Evolutionary conservation across 2,113 vertebrate species (phyloP).

Genomic region (Brevimyrus niger): DNA sequence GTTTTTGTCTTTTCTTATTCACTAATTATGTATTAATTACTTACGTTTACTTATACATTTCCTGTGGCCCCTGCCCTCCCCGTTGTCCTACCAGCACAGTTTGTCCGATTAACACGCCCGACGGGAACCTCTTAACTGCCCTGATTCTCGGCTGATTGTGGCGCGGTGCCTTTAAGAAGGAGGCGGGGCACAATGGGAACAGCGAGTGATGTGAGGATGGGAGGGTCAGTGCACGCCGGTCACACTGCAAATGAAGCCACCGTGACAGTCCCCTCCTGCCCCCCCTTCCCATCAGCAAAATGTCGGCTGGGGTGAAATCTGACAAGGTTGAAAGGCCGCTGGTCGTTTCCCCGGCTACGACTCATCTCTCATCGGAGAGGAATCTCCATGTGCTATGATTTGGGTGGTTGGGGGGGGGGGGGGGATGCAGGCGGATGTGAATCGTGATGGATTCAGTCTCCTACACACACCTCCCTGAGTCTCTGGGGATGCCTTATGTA

Average conservation of each 20-base stretch:
- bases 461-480: too few relatives aligned
- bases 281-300: not conserved
- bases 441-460: not conserved
- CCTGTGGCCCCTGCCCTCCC: slow-evolving; percentile 25
- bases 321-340: slow-evolving; percentile 6
- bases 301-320: not conserved
- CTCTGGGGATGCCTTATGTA: not conserved
- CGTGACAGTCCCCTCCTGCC: not conserved
- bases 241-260: not conserved
- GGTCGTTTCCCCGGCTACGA: not conserved
- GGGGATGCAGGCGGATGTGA: not conserved
- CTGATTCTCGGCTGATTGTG: not conserved
- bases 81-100: slow-evolving; percentile 26
- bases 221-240: not conserved
- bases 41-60: not conserved
- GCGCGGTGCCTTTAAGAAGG: not conserved
- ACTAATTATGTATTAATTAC: not conserved
- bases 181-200: not conserved
- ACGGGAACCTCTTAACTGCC: too few relatives aligned
- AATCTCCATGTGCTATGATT: not conserved
- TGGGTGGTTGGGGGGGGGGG: not conserved
- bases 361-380: not conserved
- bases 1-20: not conserved
- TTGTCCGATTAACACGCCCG: too few relatives aligned
- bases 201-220: not conserved